Evolutionary conservation across 2,888 invertebrate genomes (phyloP).

Genomic region (Plusia festucae): DNA sequence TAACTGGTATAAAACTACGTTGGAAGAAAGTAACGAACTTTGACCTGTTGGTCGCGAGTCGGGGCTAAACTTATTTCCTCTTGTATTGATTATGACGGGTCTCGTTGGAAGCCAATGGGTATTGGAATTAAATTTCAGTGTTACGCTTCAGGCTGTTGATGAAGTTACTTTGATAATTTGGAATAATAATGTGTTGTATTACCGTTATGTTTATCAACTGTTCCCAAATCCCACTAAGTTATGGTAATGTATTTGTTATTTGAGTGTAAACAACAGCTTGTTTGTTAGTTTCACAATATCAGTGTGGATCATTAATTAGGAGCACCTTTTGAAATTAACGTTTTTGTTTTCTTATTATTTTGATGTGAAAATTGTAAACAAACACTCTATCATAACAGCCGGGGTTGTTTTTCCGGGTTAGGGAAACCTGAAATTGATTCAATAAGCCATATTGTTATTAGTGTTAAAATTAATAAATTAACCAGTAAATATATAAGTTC

Average conservation of each 20-base stretch:
- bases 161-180: conserved; percentile 55
- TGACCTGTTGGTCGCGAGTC: conserved; percentile 41
- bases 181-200: conserved; percentile 57
- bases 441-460: too few relatives aligned
- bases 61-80: conserved; percentile 57
- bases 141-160: conserved; percentile 44
- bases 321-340: conserved; percentile 9
- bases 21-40: conserved; percentile 44
- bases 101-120: conserved; percentile 62
- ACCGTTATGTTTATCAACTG: conserved; percentile 8
- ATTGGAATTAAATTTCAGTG: conserved; percentile 66
- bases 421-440: too few relatives aligned
- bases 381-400: too few relatives aligned
- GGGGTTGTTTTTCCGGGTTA: too few relatives aligned
- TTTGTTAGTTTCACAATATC: conserved; percentile 36
- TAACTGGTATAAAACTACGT: conserved; percentile 32
- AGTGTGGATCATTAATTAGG: conserved; percentile 18
- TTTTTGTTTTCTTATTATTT: background rate
- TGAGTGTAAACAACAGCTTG: conserved; percentile 35
- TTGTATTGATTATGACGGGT: conserved; percentile 65
- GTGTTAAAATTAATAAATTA: too few relatives aligned
- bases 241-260: conserved; percentile 42
- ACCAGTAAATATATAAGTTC: too few relatives aligned
- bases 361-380: too few relatives aligned
- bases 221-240: conserved; percentile 37